Evolutionary conservation across 2,888 invertebrate species (phyloP), one percentile per base, ranked within the genome.

Genomic region (Germaria angustata): DNA sequence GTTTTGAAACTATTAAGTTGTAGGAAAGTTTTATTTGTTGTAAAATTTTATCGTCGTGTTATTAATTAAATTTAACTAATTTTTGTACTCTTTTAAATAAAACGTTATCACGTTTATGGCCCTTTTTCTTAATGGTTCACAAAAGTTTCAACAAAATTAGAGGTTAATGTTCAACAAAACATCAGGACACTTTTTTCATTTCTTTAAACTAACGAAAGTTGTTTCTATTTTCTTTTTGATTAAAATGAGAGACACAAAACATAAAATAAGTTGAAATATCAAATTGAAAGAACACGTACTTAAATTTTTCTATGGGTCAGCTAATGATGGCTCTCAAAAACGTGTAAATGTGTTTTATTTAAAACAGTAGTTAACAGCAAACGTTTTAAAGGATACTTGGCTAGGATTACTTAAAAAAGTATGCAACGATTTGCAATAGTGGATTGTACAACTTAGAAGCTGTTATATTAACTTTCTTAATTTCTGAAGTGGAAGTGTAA

Each of bases 121-220:
- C 72, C 32, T 34, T 63, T 73, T 81, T 39, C 34, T 57, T 61
- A 77, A 63, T 68, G 41, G 63, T 46, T 46, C 51, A 32, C 9
- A 75, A 75, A 61, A 80, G 28, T 75, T 77, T 9, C 68, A 77
- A 63, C 34, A 68, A 81, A 24, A 34, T 32, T 34, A 22, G 20
- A 15, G 9, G 5, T 69, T 36, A 13, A 13, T n/a, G 8, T 57
- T 44, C 32, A 22, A 11, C n/a, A 66, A 66, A 51, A n/a, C n/a
- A n/a, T n/a, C n/a, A n/a, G n/a, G n/a, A n/a, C n/a, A n/a, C n/a
- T n/a, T n/a, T n/a, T n/a, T n/a, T n/a, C n/a, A n/a, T n/a, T n/a
- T n/a, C n/a, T n/a, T n/a, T n/a, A n/a, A n/a, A n/a, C 9, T 28
- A 71, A 41, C 53, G 46, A 28, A 75, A 51, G 2, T 57, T 53